phyloP scores from a whole-genome alignment of 2,113 vertebrate genomes.

The Haliaeetus leucogaster region DNA sequence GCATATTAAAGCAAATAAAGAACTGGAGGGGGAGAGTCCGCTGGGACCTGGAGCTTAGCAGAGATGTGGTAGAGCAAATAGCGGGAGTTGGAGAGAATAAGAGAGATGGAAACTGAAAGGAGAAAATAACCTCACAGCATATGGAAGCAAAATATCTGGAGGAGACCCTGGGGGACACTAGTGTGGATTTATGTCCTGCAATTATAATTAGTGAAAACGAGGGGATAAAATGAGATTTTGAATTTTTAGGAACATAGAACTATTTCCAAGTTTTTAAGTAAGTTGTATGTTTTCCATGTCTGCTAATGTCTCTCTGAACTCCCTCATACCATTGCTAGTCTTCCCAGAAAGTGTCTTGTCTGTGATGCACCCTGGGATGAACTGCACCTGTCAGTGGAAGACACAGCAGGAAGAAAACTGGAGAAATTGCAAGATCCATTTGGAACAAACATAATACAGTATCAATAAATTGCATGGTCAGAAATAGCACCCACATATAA shows the following conservation, averaged over 20 bases:
- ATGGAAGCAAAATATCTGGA: constrained; percentile 29
- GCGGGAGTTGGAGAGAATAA: not conserved
- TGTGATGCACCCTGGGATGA: not conserved
- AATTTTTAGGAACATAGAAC: not conserved
- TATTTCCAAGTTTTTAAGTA: not conserved
- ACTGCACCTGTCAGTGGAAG: not conserved
- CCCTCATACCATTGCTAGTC: not conserved
- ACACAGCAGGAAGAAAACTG: not conserved
- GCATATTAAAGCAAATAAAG: constrained; percentile 53
- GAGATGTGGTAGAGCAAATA: constrained; percentile 42
- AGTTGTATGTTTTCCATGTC: not conserved
- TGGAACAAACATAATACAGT: not conserved
- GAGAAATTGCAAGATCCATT: not conserved
- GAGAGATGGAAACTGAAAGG: not conserved
- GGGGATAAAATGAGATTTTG: constrained; percentile 28
- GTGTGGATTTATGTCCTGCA: constrained; percentile 30
- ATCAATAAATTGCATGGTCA: not conserved
- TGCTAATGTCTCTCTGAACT: not conserved
- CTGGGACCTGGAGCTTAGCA: constrained; percentile 23
- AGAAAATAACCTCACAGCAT: constrained; percentile 36
- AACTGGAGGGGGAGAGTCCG: not conserved
- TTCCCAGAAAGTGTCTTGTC: not conserved
- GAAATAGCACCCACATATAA: not conserved
- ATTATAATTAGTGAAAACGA: constrained; percentile 31
- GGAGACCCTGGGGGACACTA: not conserved